Evolutionary conservation across 2,888 invertebrate genomes (phyloP), one percentile per base, ranked within the genome.

Genomic region (Masnerella sp.): DNA sequence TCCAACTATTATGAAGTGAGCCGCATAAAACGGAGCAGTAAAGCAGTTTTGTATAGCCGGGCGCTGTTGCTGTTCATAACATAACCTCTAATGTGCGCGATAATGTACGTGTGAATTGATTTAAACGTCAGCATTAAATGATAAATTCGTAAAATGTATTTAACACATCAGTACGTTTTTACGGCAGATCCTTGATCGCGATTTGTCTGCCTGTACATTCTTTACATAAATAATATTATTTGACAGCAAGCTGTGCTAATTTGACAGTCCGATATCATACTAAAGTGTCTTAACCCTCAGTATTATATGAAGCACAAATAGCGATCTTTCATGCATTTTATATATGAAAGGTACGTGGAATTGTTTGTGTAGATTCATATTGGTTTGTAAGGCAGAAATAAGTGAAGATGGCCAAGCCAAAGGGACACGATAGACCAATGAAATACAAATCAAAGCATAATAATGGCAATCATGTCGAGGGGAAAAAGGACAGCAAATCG

Each of bases 391-490:
- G n/a, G n/a, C n/a, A 49, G 25, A 40, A 67, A 15, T 18, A 28
- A 25, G 25, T 25, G 25, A 73, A 45, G 38, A 79, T 79, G 79
- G 76, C 49, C 5, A 78, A 78, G 15, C 54, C 68, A 0, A 79
- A 72, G 54, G 58, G 59, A 25, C 54, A 76, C 17, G 77, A 77
- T 5, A 73, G 69, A 25, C 51, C 62, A 17, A 59, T 70, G 9
- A 78, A 79, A 52, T 74, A 67, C 38, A 75, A 77, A 65, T 28
- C 40, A 20, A 74, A 71, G 30, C 54, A 64, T n/a, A 32, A 47
- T 15, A 47, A 51, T 7, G 62, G 56, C n/a, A 71, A 59, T 42
- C 43, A 59, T 17, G 59, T 45, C 11, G 69, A 71, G 12, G 49
- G 28, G 18, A 74, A 74, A 17, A 65, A 67, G 30, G 49, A 71